Conservation (phyloP, 2,888 invertebrate species). For the Adelognathus sp. region DNA sequence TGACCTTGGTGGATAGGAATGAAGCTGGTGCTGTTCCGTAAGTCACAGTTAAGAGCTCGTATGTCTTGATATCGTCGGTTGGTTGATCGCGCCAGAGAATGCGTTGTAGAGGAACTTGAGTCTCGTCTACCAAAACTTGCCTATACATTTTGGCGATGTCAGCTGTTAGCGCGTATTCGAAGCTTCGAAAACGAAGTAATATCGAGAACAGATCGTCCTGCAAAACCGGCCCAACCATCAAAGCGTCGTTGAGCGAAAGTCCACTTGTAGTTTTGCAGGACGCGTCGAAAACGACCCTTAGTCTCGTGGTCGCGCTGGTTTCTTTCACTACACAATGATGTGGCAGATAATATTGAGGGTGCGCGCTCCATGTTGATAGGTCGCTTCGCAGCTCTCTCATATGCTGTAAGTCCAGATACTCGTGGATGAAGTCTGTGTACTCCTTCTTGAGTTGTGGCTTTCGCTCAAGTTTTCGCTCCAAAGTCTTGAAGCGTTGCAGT, state of each 20-base stretch:
- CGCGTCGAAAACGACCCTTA: slow-evolving; percentile 73
- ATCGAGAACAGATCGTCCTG: slow-evolving; percentile 63
- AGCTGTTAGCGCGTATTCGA: not conserved
- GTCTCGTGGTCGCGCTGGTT: slow-evolving; percentile 69
- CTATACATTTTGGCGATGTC: slow-evolving; percentile 35
- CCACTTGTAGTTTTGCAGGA: slow-evolving; percentile 66
- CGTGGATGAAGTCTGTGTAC: not conserved
- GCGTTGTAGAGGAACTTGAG: slow-evolving; percentile 66
- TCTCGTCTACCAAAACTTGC: slow-evolving; percentile 12
- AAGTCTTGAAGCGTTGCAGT: slow-evolving; percentile 18
- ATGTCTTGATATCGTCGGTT: not conserved
- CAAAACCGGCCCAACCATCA: slow-evolving; percentile 70
- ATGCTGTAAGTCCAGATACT: not conserved
- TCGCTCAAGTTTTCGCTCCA: slow-evolving; percentile 24
- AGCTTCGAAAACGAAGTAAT: slow-evolving; percentile 10
- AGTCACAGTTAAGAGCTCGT: not conserved
- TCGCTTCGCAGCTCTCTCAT: not conserved
- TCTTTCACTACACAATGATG: slow-evolving; percentile 72
- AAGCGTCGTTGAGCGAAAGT: slow-evolving; percentile 62
- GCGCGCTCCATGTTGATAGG: not conserved
- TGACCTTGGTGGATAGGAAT: not conserved
- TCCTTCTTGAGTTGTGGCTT: not conserved
- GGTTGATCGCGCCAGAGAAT: slow-evolving; percentile 71
- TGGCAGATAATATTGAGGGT: slow-evolving; percentile 44
- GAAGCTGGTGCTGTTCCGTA: slow-evolving; percentile 8